Evolutionary conservation across 2,888 invertebrate genomes (phyloP).

Genomic region (Spatulosminthurus flaviceps): DNA sequence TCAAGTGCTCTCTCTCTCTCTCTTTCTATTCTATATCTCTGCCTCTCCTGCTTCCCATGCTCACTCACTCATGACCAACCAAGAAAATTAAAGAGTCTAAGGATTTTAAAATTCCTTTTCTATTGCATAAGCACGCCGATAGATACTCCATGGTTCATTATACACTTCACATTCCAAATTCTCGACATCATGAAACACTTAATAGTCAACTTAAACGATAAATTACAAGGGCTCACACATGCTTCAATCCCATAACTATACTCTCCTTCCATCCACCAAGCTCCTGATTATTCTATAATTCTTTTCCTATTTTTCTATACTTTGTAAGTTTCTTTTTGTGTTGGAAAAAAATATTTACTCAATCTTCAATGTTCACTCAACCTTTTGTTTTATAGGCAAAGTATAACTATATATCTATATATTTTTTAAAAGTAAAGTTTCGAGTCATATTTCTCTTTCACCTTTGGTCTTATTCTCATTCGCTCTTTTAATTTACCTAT

Average conservation of each 20-base stretch:
- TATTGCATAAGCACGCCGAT: not conserved
- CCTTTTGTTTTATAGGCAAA: too few relatives aligned
- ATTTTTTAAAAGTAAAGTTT: too few relatives aligned
- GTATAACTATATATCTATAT: too few relatives aligned
- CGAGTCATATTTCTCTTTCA: too few relatives aligned
- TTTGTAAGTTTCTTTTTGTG: too few relatives aligned
- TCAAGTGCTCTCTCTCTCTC: slow-evolving; percentile 4
- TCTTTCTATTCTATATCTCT: too few relatives aligned
- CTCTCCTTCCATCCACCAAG: not conserved
- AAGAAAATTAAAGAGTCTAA: not conserved
- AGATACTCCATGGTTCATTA: not conserved
- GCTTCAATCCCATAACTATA: not conserved
- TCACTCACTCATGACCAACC: slow-evolving; percentile 5
- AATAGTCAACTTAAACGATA: slow-evolving; percentile 7
- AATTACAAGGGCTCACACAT: slow-evolving; percentile 18
- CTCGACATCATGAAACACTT: slow-evolving; percentile 13
- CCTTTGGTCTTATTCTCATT: too few relatives aligned
- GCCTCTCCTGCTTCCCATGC: too few relatives aligned
- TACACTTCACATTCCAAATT: slow-evolving; percentile 3
- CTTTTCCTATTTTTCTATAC: too few relatives aligned
- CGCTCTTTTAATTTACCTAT: too few relatives aligned
- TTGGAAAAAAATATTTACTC: too few relatives aligned
- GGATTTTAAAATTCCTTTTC: not conserved
- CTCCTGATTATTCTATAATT: not conserved
- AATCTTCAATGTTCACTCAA: too few relatives aligned